These are phyloP conservation scores for Pseudorectes ferrugineus DNA, from an alignment of 2,113 vertebrate species.

Conservation along the genomic window DNA sequence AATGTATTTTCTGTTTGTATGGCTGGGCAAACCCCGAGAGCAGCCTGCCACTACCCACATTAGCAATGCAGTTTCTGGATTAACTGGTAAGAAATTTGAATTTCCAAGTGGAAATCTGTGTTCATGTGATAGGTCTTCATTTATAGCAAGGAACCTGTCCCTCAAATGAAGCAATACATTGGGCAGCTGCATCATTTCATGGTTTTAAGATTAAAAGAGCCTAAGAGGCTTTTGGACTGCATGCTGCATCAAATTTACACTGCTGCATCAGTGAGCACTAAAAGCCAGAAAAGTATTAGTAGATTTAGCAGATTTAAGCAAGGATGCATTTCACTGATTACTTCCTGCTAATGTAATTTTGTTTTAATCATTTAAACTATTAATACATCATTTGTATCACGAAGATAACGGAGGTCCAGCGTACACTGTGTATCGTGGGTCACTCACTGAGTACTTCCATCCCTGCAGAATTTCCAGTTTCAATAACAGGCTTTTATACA, in stretches of 20 bases:
- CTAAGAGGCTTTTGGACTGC: constrained; percentile 56
- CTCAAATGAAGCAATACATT: neutral
- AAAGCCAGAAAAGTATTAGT: constrained; percentile 46
- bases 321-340: constrained; percentile 65
- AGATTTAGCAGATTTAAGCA: constrained; percentile 51
- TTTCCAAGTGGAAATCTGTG: neutral
- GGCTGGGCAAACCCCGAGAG: neutral
- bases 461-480: neutral
- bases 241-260: constrained; percentile 29
- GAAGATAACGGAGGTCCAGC: neutral
- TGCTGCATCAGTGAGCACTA: constrained; percentile 25
- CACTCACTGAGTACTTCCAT: neutral
- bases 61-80: neutral
- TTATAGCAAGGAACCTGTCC: neutral
- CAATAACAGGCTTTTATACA: neutral
- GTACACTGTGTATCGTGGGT: neutral
- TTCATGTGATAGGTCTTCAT: neutral
- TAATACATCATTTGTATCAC: neutral
- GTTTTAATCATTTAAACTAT: constrained; percentile 37
- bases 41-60: neutral
- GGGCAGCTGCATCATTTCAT: neutral
- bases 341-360: constrained; percentile 51
- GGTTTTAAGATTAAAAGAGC: constrained; percentile 36
- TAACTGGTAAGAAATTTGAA: neutral
- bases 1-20: neutral